These are phyloP conservation scores for Cherax quadricarinatus DNA, from an alignment of 1,140 invertebrate species.

Conservation along the genomic window DNA sequence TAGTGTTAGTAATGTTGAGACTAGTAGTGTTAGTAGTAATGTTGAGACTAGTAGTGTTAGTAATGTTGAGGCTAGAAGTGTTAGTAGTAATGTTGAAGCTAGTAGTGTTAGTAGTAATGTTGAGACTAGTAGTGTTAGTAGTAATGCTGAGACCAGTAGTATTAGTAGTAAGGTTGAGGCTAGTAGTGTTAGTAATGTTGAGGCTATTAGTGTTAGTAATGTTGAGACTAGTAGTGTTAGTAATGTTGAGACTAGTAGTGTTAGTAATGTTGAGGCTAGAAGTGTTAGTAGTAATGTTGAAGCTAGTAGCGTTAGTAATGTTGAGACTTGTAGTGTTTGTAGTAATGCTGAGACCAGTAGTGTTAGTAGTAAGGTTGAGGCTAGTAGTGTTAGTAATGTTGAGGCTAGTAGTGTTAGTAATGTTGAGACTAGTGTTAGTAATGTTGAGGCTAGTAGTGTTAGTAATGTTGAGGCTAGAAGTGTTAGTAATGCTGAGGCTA, in stretches of 20 bases:
- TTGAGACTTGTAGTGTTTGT: not conserved
- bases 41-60: not conserved
- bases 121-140: not conserved
- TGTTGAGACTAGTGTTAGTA: not conserved
- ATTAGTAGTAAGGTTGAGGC: not conserved
- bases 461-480: not conserved
- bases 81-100: not conserved
- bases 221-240: no score
- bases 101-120: not conserved
- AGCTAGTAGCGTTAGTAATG: no score
- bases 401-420: not conserved
- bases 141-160: no score
- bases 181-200: not conserved
- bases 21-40: not conserved
- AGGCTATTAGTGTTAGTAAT: not conserved
- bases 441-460: not conserved
- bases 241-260: no score
- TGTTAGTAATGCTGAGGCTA: not conserved
- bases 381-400: not conserved
- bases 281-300: no score
- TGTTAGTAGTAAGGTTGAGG: not conserved
- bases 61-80: not conserved
- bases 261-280: no score
- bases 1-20: not conserved
- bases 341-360: not conserved